Conservation (phyloP, 1,140 invertebrate genomes). For the Trachymyrmex cornetzi region DNA sequence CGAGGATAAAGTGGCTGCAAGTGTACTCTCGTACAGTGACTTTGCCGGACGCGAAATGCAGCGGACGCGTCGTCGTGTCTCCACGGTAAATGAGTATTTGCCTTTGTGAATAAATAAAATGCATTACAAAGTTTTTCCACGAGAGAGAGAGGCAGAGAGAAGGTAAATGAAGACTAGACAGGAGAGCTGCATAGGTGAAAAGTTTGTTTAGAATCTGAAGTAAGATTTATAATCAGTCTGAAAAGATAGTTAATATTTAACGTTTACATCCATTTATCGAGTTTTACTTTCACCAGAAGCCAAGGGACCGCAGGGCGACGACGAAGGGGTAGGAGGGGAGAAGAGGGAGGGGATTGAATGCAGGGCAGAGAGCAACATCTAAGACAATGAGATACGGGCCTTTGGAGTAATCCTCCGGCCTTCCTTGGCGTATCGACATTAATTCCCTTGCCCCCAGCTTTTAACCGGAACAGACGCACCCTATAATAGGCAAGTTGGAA, state of each 20-base stretch:
- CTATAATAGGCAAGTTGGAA: constrained; percentile 88
- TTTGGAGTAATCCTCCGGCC: constrained; percentile 85
- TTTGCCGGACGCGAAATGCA: constrained; percentile 46
- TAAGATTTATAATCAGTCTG: constrained; percentile 25
- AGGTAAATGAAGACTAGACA: constrained; percentile 14
- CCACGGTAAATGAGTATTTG: constrained; percentile 84
- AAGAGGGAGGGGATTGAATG: constrained; percentile 31
- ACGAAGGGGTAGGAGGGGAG: background rate
- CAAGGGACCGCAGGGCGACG: background rate
- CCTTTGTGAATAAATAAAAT: constrained; percentile 87
- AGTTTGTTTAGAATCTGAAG: constrained; percentile 33
- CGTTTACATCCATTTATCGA: background rate
- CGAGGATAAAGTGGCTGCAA: constrained; percentile 66
- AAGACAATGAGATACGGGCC: constrained; percentile 81
- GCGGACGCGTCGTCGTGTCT: constrained; percentile 59
- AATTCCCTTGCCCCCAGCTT: constrained; percentile 86
- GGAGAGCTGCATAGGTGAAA: constrained; percentile 34
- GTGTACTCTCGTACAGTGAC: constrained; percentile 20
- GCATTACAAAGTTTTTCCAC: constrained; percentile 82
- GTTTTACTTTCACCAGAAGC: background rate
- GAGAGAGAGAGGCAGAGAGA: constrained; percentile 15
- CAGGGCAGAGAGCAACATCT: constrained; percentile 76
- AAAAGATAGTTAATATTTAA: constrained; percentile 24
- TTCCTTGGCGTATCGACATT: constrained; percentile 86
- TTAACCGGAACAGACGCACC: constrained; percentile 87